Conservation (phyloP, 2,888 invertebrate genomes). For the Phortica okadai region DNA sequence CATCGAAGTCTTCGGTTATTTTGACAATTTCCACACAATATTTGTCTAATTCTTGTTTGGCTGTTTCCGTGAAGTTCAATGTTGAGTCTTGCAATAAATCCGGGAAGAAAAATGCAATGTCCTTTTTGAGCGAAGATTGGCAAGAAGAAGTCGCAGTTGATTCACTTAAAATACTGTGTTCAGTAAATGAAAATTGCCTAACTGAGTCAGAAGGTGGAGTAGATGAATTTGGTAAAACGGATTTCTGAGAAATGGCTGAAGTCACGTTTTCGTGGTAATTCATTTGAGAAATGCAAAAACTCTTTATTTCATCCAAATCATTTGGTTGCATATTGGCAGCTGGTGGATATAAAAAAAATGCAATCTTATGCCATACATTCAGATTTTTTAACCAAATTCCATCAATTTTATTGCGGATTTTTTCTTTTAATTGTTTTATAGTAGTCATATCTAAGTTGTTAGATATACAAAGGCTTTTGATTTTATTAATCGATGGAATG, state of each 20-base stretch:
- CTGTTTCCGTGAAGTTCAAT: too few species aligned
- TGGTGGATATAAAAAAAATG: slow-evolving; percentile 14
- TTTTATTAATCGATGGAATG: slow-evolving; percentile 1
- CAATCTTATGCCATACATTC: slow-evolving; percentile 7
- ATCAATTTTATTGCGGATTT: background rate
- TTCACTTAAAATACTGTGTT: too few species aligned
- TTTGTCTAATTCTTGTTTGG: too few species aligned
- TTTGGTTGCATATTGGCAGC: background rate
- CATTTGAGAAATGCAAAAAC: slow-evolving; percentile 3
- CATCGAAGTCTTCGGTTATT: too few species aligned
- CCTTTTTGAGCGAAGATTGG: too few species aligned
- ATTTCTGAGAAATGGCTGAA: background rate
- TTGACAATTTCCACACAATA: too few species aligned
- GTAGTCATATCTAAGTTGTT: background rate
- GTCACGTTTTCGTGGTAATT: background rate
- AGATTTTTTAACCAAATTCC: background rate
- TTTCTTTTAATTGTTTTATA: slow-evolving; percentile 5
- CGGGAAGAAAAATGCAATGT: too few species aligned
- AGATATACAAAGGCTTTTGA: background rate
- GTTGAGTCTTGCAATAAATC: too few species aligned
- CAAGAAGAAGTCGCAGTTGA: too few species aligned
- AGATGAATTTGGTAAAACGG: background rate
- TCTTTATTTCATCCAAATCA: background rate
- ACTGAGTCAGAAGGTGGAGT: background rate
- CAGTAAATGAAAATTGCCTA: too few species aligned